Base-by-base conservation (phyloP, 2,888 invertebrate genomes). In the Slavum lentiscoides region DNA sequence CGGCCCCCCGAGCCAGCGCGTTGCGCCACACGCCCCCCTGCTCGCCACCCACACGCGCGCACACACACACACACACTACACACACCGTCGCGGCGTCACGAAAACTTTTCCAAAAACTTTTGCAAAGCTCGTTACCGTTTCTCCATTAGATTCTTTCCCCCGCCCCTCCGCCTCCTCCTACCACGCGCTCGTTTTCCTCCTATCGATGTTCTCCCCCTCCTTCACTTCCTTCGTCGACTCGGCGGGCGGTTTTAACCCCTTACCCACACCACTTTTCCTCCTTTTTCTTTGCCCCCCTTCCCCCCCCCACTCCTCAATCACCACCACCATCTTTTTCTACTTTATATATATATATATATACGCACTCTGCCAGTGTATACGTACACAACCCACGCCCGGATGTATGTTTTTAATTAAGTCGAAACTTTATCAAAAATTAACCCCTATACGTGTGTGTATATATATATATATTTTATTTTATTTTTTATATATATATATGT, bases 381-480 rank as follows among this genome's bases (percentile, higher is more conserved):
- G 17, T 53, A 11, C 30, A 13, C 30, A 2, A 30, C 69, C 61
- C 8, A 2, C 61, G 70, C 55, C 70, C 62, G 77, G 70, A 80
- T 70, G 70, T 80, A 80, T 70, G 64, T 70, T 80, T 80, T 80
- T 80, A 80, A 80, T 80, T 80, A 80, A 80, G 77, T 80, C 77
- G 70, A 70, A 70, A 80, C 77, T 80, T 80, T 80, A 80, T 80
- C 70, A 64, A 80, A 80, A 80, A 80, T 80, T 77, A 77, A 77
- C 70, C 70, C 61, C 55, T 80, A 80, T 67, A 67, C 43, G 23
- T 23, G 21, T 53, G 59, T 49, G 68, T 77, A 49, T 69, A 37
- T 68, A 53, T 55, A 49, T 69, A 49, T 59, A 23, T 30, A 64
- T 43, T 1, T 74, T 37, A 53, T 62, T 30, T 19, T 30, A 64